Conservation (phyloP, 2,797 vertebrate species). For the Sebastes nivosus region DNA sequence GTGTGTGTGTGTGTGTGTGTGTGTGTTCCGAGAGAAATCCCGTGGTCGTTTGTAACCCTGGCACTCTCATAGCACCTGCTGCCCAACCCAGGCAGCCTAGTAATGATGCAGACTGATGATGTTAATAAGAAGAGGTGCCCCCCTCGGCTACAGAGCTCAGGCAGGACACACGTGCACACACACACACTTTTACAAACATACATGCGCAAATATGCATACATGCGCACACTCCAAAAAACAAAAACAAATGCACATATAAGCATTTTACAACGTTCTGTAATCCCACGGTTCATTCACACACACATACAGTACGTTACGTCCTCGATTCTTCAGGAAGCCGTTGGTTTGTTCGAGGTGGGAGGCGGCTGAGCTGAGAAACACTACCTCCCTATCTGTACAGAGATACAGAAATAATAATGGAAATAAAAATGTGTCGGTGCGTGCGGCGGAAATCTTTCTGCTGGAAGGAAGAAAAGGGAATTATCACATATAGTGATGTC, state of each 20-base stretch:
- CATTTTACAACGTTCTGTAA: slow-evolving; percentile 12
- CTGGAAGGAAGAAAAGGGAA: slow-evolving; percentile 69
- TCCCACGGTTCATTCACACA: not conserved
- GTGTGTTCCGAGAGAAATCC: slow-evolving; percentile 80
- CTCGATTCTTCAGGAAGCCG: slow-evolving; percentile 19
- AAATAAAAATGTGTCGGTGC: slow-evolving; percentile 71
- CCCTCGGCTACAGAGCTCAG: slow-evolving; percentile 86
- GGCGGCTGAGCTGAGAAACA: slow-evolving; percentile 50
- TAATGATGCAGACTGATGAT: slow-evolving; percentile 97
- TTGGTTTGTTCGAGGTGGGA: slow-evolving; percentile 31
- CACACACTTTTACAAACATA: slow-evolving; percentile 12
- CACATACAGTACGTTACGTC: not conserved
- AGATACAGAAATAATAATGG: slow-evolving; percentile 76
- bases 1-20: slow-evolving; percentile 15
- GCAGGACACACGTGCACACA: slow-evolving; percentile 59
- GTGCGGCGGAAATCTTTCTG: slow-evolving; percentile 56
- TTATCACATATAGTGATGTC: slow-evolving; percentile 69
- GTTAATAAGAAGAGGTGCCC: slow-evolving; percentile 94
- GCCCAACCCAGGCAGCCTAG: slow-evolving; percentile 90
- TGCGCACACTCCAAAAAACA: not conserved
- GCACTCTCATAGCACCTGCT: slow-evolving; percentile 91
- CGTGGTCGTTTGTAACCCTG: slow-evolving; percentile 92
- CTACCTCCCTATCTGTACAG: slow-evolving; percentile 54
- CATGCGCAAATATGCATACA: slow-evolving; percentile 34
- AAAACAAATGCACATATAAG: slow-evolving; percentile 19